A percentile compares a stretch with the other conserved stretches of the same genome.
phyloP scores from a whole-genome alignment of 2,888 invertebrate genomes.

The Melipona beecheii region DNA sequence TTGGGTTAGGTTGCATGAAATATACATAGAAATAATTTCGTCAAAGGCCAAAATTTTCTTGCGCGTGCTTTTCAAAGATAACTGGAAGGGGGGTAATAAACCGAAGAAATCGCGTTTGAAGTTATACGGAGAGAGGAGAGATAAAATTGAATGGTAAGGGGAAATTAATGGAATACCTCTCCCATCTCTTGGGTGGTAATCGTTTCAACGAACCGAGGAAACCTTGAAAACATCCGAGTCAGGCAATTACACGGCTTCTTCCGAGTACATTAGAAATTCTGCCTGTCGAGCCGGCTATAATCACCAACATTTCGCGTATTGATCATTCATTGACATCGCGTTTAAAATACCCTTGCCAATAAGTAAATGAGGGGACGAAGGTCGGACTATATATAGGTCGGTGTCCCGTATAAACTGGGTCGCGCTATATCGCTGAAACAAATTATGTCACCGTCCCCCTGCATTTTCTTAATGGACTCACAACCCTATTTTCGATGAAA shows the following conservation, averaged over 20 bases:
- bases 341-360: conserved; percentile 33
- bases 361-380: conserved; percentile 33
- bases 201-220: conserved; percentile 27
- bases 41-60: no score
- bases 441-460: neutral
- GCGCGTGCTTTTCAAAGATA: no score
- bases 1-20: no score
- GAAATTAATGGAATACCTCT: neutral
- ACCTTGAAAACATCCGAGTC: conserved; percentile 60
- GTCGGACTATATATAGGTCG: conserved; percentile 22
- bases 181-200: conserved; percentile 3
- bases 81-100: neutral
- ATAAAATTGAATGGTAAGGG: neutral
- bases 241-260: conserved; percentile 60
- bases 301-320: conserved; percentile 27
- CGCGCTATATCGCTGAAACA: conserved; percentile 18
- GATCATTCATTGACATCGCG: conserved; percentile 42
- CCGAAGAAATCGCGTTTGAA: neutral
- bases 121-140: neutral
- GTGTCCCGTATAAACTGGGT: conserved; percentile 19
- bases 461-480: neutral
- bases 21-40: no score
- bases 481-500: neutral
- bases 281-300: conserved; percentile 13
- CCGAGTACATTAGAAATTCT: conserved; percentile 29